Evolutionary conservation across 2,113 vertebrate genomes (phyloP), one percentile per base, ranked within the genome.

Genomic region (Leptodactylus fuscus): DNA sequence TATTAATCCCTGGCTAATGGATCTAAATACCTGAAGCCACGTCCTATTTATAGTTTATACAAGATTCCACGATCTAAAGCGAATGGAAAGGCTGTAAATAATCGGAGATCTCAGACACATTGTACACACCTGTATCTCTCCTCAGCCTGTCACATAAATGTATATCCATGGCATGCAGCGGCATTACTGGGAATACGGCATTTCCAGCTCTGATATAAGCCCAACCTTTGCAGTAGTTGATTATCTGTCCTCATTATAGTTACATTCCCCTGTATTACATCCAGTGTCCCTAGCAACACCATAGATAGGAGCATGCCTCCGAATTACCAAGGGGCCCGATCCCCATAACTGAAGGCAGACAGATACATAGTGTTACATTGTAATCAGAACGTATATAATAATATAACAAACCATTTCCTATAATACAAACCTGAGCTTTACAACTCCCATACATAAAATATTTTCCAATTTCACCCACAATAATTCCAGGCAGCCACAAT

Each of bases 191-290:
- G 16, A 46, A 48, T 20, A 69, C 79, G 32, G 58, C 60, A 29
- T 81, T 81, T 49, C 15, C 2, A 24, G 44, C 74, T 2, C 13
- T 27, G 49, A 46, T 65, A 81, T 18, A 81, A 65, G 27, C 20
- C 62, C 80, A 81, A 34, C 44, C 62, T 81, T 67, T 81, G 80
- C 58, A 81, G 60, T 24, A 81, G 58, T 67, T 32, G 29, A 76
- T 76, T 46, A 46, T 81, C 32, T 65, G 20, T 65, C 32, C 36
- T 44, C 55, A 29, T 65, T 69, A 44, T 11, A 48, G n/a, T 76
- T 51, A n/a, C 27, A 32, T 27, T 76, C 46, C 46, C 46, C 53
- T 60, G 20, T 15, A 60, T 41, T 62, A 29, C 38, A 38, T 38
- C 34, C 53, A 41, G 55, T 22, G 36, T 62, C 77, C 77, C 22